Base-by-base conservation (phyloP, 2,113 vertebrate genomes). In the Puma concolor region DNA sequence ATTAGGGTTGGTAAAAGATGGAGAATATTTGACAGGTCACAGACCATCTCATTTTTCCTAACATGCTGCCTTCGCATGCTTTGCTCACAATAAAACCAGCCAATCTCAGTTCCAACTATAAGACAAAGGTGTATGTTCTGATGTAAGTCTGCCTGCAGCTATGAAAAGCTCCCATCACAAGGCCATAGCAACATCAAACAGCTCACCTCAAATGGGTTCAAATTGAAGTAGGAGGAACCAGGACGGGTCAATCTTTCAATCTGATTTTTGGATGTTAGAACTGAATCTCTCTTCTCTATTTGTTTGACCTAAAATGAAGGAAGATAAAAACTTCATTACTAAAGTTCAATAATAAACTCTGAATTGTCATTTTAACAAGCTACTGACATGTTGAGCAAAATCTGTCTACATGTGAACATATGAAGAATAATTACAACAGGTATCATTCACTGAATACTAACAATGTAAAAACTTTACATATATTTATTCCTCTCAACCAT, bases 211-310 rank as follows among this genome's bases (percentile, higher is more conserved):
- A 99, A 99, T 0, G 99, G 99, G 96, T 99, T 99, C 86, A 99
- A 98, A 97, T 99, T 99, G 98, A 99, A 99, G 98, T 99, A 99
- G 10, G 99, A 99, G 3, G 99, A 97, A 69, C 99, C 99, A 93
- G 99, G 99, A 97, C 99, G 98, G 54, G 99, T 99, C 94, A 99
- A 98, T 86, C 99, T 99, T 88, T 99, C 99, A 85, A 99, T 99
- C 96, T 99, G 99, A 98, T 99, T 99, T 98, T 99, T 99, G 33
- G 99, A 99, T 1, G 99, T 99, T 77, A 99, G 98, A 96, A 99
- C 99, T 0, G 99, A 99, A 97, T 99, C 99, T 97, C 99, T 99
- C 98, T 99, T 99, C 98, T 99, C 99, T 93, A 99, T 99, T 96
- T 99, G 99, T 96, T 99, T 99, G 94, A 99, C 99, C 99, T 99